Evolutionary conservation across 1,140 invertebrate genomes (phyloP).

Genomic region (Physella acuta): DNA sequence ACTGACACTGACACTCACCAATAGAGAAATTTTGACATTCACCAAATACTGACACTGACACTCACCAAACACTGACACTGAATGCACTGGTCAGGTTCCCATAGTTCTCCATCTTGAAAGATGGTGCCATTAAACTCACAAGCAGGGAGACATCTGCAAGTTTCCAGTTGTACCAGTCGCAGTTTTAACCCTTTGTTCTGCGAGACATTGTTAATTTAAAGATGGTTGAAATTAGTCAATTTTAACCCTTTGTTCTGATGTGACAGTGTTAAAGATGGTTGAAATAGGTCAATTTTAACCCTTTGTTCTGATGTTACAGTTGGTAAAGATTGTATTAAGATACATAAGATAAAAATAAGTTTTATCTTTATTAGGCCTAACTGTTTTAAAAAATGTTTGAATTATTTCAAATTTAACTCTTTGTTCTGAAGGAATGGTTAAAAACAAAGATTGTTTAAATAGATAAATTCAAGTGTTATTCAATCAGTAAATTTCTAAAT

Average conservation of each 20-base stretch:
- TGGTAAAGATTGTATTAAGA: no score
- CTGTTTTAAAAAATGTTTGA: background rate
- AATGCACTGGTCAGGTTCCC: slow-evolving; percentile 48
- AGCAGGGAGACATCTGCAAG: slow-evolving; percentile 43
- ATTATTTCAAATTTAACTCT: no score
- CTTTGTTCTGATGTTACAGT: background rate
- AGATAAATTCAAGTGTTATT: no score
- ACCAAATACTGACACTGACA: slow-evolving; percentile 4
- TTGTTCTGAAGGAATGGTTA: no score
- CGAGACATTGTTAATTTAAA: slow-evolving; percentile 5
- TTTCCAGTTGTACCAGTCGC: slow-evolving; percentile 39
- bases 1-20: background rate
- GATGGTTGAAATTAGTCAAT: background rate
- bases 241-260: background rate
- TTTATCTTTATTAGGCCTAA: background rate
- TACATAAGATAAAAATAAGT: background rate
- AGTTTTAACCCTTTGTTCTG: slow-evolving; percentile 46
- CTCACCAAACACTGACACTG: slow-evolving; percentile 49
- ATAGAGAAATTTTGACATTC: background rate
- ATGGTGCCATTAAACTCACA: slow-evolving; percentile 43
- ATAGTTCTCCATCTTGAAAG: slow-evolving; percentile 46
- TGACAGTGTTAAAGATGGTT: background rate
- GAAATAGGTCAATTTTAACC: background rate
- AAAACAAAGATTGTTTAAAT: no score
- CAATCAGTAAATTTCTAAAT: no score